Evolutionary conservation across 2,797 vertebrate species (phyloP).

Genomic region (Danio choprae): DNA sequence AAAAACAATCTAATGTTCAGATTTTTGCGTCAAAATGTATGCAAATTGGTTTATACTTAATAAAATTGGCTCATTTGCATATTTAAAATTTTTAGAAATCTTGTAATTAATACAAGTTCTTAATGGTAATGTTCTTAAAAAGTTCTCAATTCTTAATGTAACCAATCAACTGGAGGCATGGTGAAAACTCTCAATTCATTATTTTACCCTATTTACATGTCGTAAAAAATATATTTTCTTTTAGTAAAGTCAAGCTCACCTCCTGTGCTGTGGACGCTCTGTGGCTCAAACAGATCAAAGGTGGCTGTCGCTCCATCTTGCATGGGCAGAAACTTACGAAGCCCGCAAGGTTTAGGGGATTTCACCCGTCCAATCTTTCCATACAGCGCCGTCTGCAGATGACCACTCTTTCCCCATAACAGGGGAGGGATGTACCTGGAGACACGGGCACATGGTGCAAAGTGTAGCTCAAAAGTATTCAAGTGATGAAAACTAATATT

Average conservation of each 20-base stretch:
- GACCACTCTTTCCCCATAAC: constrained; percentile 96
- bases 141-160: no score
- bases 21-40: no score
- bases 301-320: constrained; percentile 92
- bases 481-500: neutral
- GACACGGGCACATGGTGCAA: constrained; percentile 23
- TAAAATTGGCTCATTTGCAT: no score
- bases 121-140: no score
- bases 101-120: no score
- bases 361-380: constrained; percentile 94
- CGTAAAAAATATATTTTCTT: neutral
- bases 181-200: no score
- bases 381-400: constrained; percentile 93
- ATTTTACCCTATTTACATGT: no score
- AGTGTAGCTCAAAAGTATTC: neutral
- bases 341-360: constrained; percentile 87
- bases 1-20: no score
- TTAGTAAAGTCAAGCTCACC: constrained; percentile 73
- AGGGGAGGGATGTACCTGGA: constrained; percentile 92
- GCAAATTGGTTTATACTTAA: no score
- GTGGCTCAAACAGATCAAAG: constrained; percentile 92
- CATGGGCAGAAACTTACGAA: constrained; percentile 91
- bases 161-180: no score
- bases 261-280: constrained; percentile 85
- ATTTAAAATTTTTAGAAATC: no score